These are phyloP conservation scores for Sylvilagus bachmani DNA, from an alignment of 2,113 vertebrate species.

Conservation along the genomic window DNA sequence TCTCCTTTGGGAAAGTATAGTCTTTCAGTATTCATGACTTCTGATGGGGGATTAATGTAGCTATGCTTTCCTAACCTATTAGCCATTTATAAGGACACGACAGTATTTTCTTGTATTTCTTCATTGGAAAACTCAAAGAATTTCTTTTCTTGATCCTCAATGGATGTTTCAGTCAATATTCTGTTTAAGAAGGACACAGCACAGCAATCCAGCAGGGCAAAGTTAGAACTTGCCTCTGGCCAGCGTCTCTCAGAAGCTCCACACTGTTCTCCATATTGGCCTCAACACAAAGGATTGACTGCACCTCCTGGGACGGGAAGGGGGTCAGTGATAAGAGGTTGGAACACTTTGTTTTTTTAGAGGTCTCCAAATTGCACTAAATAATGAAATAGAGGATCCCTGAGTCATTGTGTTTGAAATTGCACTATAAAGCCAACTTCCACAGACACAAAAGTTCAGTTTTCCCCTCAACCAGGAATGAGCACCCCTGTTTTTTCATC, in stretches of 20 bases:
- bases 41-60: not conserved
- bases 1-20: not conserved
- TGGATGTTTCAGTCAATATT: not conserved
- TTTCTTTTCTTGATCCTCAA: not conserved
- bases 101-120: not conserved
- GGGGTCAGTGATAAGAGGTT: rapidly evolving
- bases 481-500: not conserved
- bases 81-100: not conserved
- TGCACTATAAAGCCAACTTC: too few relatives aligned
- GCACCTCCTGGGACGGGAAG: not conserved
- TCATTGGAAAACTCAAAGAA: not conserved
- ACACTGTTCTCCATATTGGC: not conserved
- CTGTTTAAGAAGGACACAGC: not conserved
- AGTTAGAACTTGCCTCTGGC: not conserved
- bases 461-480: not conserved
- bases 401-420: slow-evolving; percentile 19
- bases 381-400: not conserved
- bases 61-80: not conserved
- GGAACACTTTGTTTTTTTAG: not conserved
- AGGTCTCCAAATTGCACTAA: not conserved
- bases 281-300: not conserved
- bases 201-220: rapidly evolving
- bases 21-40: not conserved
- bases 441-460: not conserved
- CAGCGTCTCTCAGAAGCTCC: not conserved